phyloP scores from a whole-genome alignment of 2,797 vertebrate species.

The Sylvia borin region DNA sequence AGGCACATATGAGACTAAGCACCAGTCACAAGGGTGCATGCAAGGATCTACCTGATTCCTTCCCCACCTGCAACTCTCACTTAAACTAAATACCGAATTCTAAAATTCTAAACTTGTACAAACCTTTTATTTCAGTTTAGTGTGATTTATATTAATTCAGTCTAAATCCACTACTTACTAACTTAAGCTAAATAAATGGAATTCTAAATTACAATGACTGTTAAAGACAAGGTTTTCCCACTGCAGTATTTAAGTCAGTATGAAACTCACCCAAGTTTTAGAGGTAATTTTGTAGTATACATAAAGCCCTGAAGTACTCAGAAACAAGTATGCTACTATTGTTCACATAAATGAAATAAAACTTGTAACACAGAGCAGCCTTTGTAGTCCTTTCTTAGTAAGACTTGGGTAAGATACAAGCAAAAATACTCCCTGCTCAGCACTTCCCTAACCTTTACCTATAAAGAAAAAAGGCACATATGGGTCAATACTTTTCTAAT shows the following conservation, averaged over 20 bases:
- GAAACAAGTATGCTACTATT: not conserved
- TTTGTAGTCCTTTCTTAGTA: not conserved
- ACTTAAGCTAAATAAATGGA: not conserved
- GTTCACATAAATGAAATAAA: not conserved
- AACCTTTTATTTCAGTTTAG: not conserved
- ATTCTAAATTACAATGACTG: not conserved
- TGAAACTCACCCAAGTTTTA: not conserved
- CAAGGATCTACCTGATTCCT: not conserved
- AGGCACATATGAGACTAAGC: not conserved
- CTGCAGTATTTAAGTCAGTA: not conserved
- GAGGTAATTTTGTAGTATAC: not conserved
- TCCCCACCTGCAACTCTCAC: not conserved
- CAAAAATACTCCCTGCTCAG: not conserved
- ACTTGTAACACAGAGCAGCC: not conserved
- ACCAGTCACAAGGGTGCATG: not conserved
- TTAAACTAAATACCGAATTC: not conserved
- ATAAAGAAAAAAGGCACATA: not conserved
- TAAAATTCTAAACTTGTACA: not conserved
- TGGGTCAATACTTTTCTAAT: not conserved
- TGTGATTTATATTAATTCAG: not conserved
- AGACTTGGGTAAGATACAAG: not conserved
- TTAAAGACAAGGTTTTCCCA: not conserved
- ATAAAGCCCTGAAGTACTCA: not conserved
- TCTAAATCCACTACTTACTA: not conserved
- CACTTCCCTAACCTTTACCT: not conserved